Evolutionary conservation across 2,888 invertebrate species (phyloP).

Genomic region (Andrena flavipes): DNA sequence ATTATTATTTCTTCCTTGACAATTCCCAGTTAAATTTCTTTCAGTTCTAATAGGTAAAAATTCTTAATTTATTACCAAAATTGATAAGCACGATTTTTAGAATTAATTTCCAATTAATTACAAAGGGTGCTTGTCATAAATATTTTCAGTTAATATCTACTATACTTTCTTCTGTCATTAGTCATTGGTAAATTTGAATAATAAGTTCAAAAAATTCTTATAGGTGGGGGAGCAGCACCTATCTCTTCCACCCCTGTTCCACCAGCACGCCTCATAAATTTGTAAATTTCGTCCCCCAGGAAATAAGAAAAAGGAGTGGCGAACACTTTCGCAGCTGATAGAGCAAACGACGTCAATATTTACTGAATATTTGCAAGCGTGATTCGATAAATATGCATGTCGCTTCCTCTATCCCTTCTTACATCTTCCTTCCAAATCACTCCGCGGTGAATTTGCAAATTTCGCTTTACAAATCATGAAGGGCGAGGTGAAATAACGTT

Average conservation of each 20-base stretch:
- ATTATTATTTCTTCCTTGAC: not conserved
- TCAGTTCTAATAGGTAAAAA: not conserved
- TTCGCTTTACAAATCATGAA: not conserved
- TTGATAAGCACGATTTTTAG: not conserved
- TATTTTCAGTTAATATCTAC: not conserved
- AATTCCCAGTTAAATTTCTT: not conserved
- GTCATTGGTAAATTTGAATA: not conserved
- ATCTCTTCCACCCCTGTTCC: not conserved
- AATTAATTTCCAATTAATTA: not conserved
- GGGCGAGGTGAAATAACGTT: not conserved
- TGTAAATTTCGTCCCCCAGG: slow-evolving; percentile 2
- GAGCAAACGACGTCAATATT: not conserved
- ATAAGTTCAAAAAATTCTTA: not conserved
- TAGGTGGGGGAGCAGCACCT: not conserved
- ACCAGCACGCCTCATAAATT: not conserved
- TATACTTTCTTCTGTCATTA: not conserved
- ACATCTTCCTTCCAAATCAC: not conserved
- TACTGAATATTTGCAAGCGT: slow-evolving; percentile 3
- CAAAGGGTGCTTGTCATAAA: not conserved
- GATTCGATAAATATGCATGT: not conserved
- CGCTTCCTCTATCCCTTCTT: not conserved
- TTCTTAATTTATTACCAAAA: not conserved
- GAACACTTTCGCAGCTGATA: slow-evolving; percentile 4
- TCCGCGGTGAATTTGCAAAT: not conserved
- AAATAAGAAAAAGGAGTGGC: not conserved